Evolutionary conservation across 2,888 invertebrate genomes (phyloP).

Genomic region (Folsomia candida): DNA sequence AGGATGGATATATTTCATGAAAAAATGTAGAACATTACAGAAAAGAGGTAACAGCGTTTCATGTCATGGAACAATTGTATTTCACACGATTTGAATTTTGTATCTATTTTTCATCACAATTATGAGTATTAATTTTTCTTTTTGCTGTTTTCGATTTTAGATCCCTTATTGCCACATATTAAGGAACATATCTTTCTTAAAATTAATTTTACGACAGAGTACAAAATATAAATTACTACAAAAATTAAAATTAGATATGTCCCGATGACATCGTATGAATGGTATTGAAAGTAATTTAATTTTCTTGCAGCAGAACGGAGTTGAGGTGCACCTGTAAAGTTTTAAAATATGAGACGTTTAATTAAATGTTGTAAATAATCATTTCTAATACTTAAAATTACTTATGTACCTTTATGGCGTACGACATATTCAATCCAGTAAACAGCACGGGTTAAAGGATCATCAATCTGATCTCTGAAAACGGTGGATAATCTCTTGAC

Average conservation of each 20-base stretch:
- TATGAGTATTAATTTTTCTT: not conserved
- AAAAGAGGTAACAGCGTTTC: too few species aligned
- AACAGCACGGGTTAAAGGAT: constrained; percentile 21
- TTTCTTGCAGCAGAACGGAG: constrained; percentile 45
- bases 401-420: constrained; percentile 31
- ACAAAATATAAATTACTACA: not conserved
- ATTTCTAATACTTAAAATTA: not conserved
- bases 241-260: not conserved
- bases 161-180: not conserved
- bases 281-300: constrained; percentile 36
- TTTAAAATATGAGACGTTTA: not conserved
- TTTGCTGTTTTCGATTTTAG: not conserved
- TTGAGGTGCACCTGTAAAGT: constrained; percentile 45
- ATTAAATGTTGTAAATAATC: too few species aligned
- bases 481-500: constrained; percentile 23
- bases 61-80: too few species aligned
- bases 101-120: too few species aligned
- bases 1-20: not conserved
- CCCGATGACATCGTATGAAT: constrained; percentile 38
- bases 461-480: constrained; percentile 23
- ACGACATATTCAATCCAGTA: constrained; percentile 37
- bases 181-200: not conserved
- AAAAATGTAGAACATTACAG: too few species aligned
- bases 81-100: too few species aligned
- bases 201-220: not conserved